Percentiles rank a stretch among this genome's conserved stretches.
Evolutionary conservation across 2,113 vertebrate genomes (phyloP).

Genomic region (Gasterosteus nipponicus): DNA sequence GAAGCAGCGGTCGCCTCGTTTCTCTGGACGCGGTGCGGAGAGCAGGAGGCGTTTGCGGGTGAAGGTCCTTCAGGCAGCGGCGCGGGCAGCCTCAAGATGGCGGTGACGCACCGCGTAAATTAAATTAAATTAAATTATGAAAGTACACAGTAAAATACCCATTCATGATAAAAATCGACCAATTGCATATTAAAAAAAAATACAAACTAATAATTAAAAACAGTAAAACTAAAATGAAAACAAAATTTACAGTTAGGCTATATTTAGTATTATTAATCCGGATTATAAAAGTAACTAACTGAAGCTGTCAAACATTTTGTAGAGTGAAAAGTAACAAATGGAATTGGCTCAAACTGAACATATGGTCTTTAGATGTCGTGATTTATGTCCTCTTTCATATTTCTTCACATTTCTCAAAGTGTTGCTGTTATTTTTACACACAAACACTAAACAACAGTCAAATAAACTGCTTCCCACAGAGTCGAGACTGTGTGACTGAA

Average conservation of each 20-base stretch:
- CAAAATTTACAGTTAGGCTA: too few relatives aligned
- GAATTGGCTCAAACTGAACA: too few relatives aligned
- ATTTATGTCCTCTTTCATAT: neutral
- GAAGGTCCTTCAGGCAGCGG: conserved; percentile 8
- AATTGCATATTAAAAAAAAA: too few relatives aligned
- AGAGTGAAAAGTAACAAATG: too few relatives aligned
- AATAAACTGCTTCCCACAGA: neutral
- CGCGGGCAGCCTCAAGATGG: conserved; percentile 24
- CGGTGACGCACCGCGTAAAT: neutral
- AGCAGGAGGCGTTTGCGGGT: neutral
- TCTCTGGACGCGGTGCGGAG: neutral
- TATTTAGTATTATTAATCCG: too few relatives aligned
- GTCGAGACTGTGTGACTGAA: neutral
- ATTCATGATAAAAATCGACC: too few relatives aligned
- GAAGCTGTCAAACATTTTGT: too few relatives aligned
- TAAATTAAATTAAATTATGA: neutral
- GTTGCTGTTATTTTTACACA: neutral
- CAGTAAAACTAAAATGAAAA: neutral
- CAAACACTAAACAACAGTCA: neutral
- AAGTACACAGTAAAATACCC: neutral
- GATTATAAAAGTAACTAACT: too few relatives aligned
- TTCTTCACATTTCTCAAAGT: neutral
- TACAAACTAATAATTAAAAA: neutral
- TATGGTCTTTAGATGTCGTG: too few relatives aligned
- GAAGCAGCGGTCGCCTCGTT: neutral